These are phyloP conservation scores for Globodera rostochiensis DNA, from an alignment of 1,140 invertebrate genomes.

Conservation along the genomic window DNA sequence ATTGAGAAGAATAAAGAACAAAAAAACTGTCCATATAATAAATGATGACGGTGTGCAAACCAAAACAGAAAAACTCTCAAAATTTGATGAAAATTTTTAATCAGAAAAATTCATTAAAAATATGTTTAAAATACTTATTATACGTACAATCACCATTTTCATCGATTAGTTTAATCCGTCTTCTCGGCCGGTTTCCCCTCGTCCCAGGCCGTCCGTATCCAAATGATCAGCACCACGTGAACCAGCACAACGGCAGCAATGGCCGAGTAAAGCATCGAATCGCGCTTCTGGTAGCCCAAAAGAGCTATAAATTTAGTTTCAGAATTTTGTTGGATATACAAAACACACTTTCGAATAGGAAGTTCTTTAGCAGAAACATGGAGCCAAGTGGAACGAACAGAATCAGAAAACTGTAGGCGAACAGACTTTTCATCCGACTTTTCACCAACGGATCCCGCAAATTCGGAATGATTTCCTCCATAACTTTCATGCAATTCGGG, in stretches of 20 bases:
- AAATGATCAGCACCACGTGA: constrained; percentile 46
- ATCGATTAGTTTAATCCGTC: constrained; percentile 20
- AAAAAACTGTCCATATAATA: not conserved
- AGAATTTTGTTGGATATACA: not conserved
- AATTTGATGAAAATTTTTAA: not conserved
- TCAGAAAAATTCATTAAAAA: not conserved
- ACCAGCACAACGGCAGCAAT: constrained; percentile 49
- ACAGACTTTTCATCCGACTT: constrained; percentile 34
- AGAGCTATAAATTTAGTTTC: constrained; percentile 29
- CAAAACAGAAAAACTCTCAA: too few species aligned
- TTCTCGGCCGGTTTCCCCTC: constrained; percentile 35
- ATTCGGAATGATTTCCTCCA: constrained; percentile 40
- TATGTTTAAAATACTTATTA: not conserved
- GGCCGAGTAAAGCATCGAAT: constrained; percentile 52
- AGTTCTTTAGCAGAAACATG: constrained; percentile 50
- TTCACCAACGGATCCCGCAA: constrained; percentile 41
- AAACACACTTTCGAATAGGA: constrained; percentile 43
- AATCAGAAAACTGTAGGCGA: constrained; percentile 50
- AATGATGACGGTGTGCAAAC: not conserved
- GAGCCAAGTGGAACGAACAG: constrained; percentile 44
- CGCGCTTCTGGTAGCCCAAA: constrained; percentile 39
- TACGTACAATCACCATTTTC: not conserved
- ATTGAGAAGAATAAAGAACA: not conserved
- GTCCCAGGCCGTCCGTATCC: constrained; percentile 39
- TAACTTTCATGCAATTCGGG: not conserved